Conservation (phyloP, 2,113 vertebrate species). For the Lipophrys pholis region DNA sequence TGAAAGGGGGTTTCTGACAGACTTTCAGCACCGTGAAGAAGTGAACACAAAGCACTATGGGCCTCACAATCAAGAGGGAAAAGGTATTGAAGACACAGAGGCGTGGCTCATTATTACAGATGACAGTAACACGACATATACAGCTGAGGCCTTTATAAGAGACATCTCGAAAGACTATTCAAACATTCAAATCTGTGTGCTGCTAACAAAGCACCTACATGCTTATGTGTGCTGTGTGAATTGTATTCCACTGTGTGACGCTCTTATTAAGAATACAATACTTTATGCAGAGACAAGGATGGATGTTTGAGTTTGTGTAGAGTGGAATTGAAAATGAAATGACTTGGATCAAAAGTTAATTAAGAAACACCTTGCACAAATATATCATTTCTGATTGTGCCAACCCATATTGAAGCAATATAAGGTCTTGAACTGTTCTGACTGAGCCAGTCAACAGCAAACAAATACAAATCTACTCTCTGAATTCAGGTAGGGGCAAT, state of each 20-base stretch:
- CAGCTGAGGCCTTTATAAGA: constrained; percentile 7
- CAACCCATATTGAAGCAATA: constrained; percentile 17
- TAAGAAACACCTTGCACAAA: constrained; percentile 67
- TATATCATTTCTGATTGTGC: constrained; percentile 63
- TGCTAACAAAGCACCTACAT: constrained; percentile 25
- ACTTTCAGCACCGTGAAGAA: constrained; percentile 30
- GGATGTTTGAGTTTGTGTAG: constrained; percentile 71
- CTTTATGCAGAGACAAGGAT: constrained; percentile 55
- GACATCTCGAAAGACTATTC: constrained; percentile 17
- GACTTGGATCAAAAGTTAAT: constrained; percentile 73
- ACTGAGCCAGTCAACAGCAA: constrained; percentile 27
- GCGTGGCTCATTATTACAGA: neutral
- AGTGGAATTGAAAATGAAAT: constrained; percentile 71
- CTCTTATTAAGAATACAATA: constrained; percentile 63
- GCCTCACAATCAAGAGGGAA: neutral
- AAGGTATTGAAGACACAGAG: neutral
- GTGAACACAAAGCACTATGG: constrained; percentile 8
- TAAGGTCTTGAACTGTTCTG: constrained; percentile 20
- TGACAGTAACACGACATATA: neutral
- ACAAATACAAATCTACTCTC: constrained; percentile 24
- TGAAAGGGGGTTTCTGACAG: constrained; percentile 38
- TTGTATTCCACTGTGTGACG: constrained; percentile 32
- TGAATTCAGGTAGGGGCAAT: constrained; percentile 15
- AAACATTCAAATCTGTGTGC: constrained; percentile 33
- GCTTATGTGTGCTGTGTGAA: neutral